phyloP scores from a whole-genome alignment of 2,797 vertebrate genomes.

The Bufotes viridis region DNA sequence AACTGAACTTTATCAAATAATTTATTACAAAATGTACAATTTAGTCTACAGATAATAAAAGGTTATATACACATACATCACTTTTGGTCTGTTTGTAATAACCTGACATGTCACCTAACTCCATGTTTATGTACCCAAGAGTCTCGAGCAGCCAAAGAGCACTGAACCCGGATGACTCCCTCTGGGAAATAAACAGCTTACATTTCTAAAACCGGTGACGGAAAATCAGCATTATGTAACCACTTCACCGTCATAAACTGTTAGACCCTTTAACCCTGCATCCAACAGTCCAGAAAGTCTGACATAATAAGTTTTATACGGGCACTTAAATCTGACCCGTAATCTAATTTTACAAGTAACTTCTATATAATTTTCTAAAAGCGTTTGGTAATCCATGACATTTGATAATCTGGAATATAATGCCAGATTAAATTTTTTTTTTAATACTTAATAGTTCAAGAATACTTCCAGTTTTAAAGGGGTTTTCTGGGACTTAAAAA shows the following conservation, averaged over 20 bases:
- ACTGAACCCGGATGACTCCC: background rate
- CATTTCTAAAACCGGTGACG: background rate
- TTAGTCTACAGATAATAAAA: background rate
- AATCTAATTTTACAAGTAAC: no score
- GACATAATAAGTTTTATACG: background rate
- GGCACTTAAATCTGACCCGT: background rate
- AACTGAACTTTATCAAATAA: background rate
- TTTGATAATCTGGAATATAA: no score
- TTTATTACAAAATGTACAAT: slow-evolving; percentile 18
- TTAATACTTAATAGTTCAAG: no score
- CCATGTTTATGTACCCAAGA: background rate
- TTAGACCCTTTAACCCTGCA: background rate
- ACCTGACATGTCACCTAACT: background rate
- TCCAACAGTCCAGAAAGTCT: background rate
- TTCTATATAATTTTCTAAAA: no score
- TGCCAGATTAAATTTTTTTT: no score
- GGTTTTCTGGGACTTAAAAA: no score
- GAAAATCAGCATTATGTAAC: background rate
- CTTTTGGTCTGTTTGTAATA: background rate
- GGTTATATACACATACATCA: background rate
- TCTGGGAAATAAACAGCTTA: background rate
- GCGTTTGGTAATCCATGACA: no score
- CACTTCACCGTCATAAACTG: background rate
- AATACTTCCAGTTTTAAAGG: no score
- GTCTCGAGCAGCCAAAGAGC: background rate